A percentile compares a stretch with the other conserved stretches of the same genome.
phyloP scores from a whole-genome alignment of 2,113 vertebrate genomes.

The Passer domesticus region DNA sequence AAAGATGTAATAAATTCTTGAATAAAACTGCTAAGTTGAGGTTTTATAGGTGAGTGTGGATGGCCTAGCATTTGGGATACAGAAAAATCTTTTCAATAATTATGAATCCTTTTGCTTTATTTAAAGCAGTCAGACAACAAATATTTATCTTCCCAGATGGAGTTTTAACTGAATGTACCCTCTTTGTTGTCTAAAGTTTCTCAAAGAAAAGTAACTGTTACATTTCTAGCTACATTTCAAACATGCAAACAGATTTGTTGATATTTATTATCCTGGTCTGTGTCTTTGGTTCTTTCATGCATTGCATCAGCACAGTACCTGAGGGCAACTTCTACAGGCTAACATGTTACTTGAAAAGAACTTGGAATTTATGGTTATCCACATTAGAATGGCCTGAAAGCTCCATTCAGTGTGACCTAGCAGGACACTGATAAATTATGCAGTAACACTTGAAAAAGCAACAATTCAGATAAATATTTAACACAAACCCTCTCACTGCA shows the following conservation, averaged over 20 bases:
- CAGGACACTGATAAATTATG: constrained; percentile 21
- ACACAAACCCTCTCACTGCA: neutral
- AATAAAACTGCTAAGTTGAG: neutral
- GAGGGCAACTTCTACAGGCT: neutral
- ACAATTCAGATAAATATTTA: neutral
- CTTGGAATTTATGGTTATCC: neutral
- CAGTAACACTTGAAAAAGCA: neutral
- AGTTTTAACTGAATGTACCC: neutral
- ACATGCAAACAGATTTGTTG: neutral
- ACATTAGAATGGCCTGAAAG: neutral
- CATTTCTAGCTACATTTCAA: neutral
- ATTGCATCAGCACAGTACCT: neutral
- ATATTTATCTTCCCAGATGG: neutral
- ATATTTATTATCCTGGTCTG: neutral
- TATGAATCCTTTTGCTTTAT: neutral
- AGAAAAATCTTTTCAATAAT: neutral
- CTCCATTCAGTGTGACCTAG: neutral
- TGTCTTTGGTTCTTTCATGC: neutral
- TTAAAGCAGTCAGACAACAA: neutral
- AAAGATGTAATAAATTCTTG: neutral
- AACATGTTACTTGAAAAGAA: neutral
- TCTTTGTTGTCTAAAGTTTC: neutral
- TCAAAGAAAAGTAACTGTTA: neutral
- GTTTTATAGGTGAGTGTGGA: neutral
- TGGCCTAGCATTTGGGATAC: neutral